Evolutionary conservation across 2,113 vertebrate species (phyloP), one percentile per base, ranked within the genome.

Genomic region (Symphodus melops): DNA sequence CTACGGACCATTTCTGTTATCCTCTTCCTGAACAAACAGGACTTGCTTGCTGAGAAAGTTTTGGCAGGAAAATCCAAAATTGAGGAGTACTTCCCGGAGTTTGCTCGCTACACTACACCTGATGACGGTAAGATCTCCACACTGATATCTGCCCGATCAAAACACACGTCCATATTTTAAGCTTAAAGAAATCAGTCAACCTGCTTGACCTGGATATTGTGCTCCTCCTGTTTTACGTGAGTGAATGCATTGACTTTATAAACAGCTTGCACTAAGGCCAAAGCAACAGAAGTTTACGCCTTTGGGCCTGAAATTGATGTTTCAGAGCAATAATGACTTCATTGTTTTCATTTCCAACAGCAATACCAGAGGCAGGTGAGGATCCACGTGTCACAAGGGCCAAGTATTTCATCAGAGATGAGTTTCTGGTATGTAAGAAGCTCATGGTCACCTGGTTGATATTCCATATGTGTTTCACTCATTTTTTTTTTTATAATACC

Each of bases 1-100:
- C 96, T 99, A 94, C 96, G 97, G 90, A 99, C 97, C 93, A 99
- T 99, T 94, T 99, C 98, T 57, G 97, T 99, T 88, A 99, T 99
- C 89, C 97, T 99, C 89, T 99, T 99, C 95, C 95, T 99, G 91
- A 99, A 99, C 94, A 99, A 99, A 92, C 97, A 99, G 94, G 98
- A 99, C 84, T 95, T 99, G 89, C 95, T 99, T 23, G 98, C 97
- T 80, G 98, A 99, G 91, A 99, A 99, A 80, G 98, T 99, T 93
- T 93, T 98, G 87, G 97, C 97, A 89, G 97, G 96, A 60, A 99
- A 99, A 92, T 99, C 98, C 11, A 99, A 98, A 94, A 99, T 99
- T 64, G 98, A 99, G 93, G 97, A 99, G 83, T 99, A 99, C 94
- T 99, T 99, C 93, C 96, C 96, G 42, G 98, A 99, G 88, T 99